Percentiles rank a stretch among this genome's conserved stretches.
Evolutionary conservation across 2,888 invertebrate species (phyloP).

Genomic region (Cabera pusaria): DNA sequence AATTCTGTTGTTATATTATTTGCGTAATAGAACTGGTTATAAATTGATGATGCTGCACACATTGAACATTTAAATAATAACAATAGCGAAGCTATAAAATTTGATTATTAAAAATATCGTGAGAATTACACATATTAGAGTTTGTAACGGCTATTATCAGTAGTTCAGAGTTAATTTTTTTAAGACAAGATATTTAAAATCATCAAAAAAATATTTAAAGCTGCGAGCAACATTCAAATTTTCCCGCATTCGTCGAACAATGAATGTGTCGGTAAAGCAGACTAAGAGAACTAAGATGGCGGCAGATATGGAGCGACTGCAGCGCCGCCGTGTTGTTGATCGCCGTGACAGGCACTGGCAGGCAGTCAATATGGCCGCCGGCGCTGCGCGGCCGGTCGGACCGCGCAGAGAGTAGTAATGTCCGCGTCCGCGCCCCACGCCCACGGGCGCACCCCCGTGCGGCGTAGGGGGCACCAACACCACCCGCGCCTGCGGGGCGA

Average conservation of each 20-base stretch:
- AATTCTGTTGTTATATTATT: too few species aligned
- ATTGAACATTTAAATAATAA: too few species aligned
- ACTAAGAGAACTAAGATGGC: constrained; percentile 66
- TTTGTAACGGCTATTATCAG: too few species aligned
- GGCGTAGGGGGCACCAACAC: constrained; percentile 89
- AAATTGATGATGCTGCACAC: too few species aligned
- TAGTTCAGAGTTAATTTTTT: too few species aligned
- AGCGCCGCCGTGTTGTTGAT: constrained; percentile 58
- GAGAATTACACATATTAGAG: too few species aligned
- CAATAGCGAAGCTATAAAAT: too few species aligned
- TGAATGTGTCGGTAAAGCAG: constrained; percentile 68
- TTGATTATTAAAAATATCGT: too few species aligned
- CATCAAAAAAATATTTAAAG: too few species aligned
- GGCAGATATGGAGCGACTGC: constrained; percentile 53
- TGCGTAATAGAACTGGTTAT: too few species aligned
- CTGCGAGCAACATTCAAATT: constrained; percentile 1
- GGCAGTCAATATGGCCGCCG: constrained; percentile 85
- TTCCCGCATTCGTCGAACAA: constrained; percentile 51
- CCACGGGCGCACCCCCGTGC: constrained; percentile 83
- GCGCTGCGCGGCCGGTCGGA: constrained; percentile 76
- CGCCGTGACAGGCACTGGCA: constrained; percentile 40
- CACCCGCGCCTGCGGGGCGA: constrained; percentile 87
- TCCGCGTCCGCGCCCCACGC: constrained; percentile 83
- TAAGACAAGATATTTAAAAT: too few species aligned
- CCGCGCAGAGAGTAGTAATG: constrained; percentile 78